A percentile compares a stretch with the other conserved stretches of the same genome.
phyloP scores from a whole-genome alignment of 2,888 invertebrate genomes.

The Drosophila lacicola region DNA sequence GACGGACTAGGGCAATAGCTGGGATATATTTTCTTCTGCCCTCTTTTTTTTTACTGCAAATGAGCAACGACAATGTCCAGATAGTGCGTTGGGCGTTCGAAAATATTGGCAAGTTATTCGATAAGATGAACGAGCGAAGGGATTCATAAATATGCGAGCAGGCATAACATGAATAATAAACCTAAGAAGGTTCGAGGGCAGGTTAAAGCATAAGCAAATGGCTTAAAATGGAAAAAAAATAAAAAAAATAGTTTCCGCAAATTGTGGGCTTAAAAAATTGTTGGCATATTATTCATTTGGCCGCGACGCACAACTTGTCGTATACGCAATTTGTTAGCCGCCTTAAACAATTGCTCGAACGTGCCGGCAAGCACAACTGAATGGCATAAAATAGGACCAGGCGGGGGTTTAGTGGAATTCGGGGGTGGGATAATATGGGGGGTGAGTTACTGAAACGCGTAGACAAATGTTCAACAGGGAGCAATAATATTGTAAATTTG shows the following conservation, averaged over 20 bases:
- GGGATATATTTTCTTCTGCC: slow-evolving; percentile 6
- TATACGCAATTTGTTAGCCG: slow-evolving; percentile 68
- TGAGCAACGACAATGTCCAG: slow-evolving; percentile 47
- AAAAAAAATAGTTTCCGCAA: slow-evolving; percentile 52
- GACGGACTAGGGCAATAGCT: slow-evolving; percentile 9
- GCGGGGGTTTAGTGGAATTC: too few relatives aligned
- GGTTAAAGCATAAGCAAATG: slow-evolving; percentile 20
- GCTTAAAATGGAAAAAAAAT: slow-evolving; percentile 15
- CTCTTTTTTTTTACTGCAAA: slow-evolving; percentile 70
- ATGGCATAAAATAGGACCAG: neutral
- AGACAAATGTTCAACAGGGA: slow-evolving; percentile 73
- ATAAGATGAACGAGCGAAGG: slow-evolving; percentile 53
- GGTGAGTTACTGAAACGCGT: slow-evolving; percentile 1
- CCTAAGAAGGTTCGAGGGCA: neutral
- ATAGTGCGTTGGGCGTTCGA: slow-evolving; percentile 7
- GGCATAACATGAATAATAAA: slow-evolving; percentile 40
- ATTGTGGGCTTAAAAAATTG: slow-evolving; percentile 53
- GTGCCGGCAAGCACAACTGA: slow-evolving; percentile 39
- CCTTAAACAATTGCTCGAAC: slow-evolving; percentile 72
- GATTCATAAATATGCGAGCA: slow-evolving; percentile 66
- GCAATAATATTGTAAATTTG: slow-evolving; percentile 77
- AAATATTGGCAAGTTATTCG: slow-evolving; percentile 57
- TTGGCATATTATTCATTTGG: slow-evolving; percentile 34
- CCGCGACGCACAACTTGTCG: slow-evolving; percentile 41
- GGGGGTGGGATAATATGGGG: too few relatives aligned